These are phyloP conservation scores for Penaeus vannamei DNA, from an alignment of 1,140 invertebrate species.

Conservation along the genomic window DNA sequence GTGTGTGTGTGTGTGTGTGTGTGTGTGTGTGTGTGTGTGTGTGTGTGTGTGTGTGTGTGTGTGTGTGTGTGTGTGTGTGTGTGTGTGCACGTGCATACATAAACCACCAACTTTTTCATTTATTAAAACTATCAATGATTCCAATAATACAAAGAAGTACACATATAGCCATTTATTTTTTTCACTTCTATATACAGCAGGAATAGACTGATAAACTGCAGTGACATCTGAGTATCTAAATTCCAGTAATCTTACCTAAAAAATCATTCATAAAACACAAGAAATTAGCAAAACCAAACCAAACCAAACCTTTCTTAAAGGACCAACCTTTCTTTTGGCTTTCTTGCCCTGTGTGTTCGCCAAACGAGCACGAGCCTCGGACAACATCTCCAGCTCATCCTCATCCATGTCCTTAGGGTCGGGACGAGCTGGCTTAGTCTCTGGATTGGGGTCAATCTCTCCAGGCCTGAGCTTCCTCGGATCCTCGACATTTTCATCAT, in stretches of 20 bases:
- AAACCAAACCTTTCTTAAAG: neutral
- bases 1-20: neutral
- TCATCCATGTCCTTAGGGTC: constrained; percentile 99
- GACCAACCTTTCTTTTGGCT: constrained; percentile 88
- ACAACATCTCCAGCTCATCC: constrained; percentile 99
- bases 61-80: too few relatives aligned
- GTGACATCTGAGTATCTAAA: too few relatives aligned
- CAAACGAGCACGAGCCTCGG: constrained; percentile 96
- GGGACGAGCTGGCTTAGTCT: constrained; percentile 98
- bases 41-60: too few relatives aligned
- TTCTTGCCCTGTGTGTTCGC: constrained; percentile 99
- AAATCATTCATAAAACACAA: neutral
- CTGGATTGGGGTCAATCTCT: constrained; percentile 99
- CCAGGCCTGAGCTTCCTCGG: constrained; percentile 97
- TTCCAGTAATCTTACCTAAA: too few relatives aligned
- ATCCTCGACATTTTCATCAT: constrained; percentile 92
- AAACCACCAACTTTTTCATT: too few relatives aligned
- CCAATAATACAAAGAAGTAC: too few relatives aligned
- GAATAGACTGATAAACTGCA: too few relatives aligned
- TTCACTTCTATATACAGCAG: too few relatives aligned
- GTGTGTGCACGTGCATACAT: too few relatives aligned
- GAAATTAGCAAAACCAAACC: neutral
- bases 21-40: too few relatives aligned
- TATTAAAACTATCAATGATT: too few relatives aligned
- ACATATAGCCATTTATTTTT: too few relatives aligned